A percentile compares a stretch with the other conserved stretches of the same genome.
Evolutionary conservation across 37 sponge, comb jelly and placozoan genomes (phyloP).

Genomic region (Bolinopsis microptera): DNA sequence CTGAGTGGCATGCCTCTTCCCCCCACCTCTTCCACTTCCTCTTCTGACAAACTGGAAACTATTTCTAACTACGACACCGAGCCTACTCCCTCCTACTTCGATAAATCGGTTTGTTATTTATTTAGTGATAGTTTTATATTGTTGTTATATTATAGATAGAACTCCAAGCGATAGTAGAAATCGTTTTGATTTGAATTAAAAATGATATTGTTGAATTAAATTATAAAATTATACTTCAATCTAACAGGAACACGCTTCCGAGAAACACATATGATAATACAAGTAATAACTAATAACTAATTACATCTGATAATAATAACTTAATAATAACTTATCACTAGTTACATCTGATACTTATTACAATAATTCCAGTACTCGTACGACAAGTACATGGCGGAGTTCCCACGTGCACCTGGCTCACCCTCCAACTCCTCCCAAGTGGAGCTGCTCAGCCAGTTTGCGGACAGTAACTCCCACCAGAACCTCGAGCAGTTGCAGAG

Average conservation of each 20-base stretch:
- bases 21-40: neutral
- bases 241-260: too few relatives aligned
- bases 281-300: too few relatives aligned
- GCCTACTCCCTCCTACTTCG: constrained; percentile 1
- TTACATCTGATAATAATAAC: too few relatives aligned
- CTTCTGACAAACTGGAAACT: neutral
- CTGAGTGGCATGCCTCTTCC: constrained; percentile 33
- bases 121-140: neutral
- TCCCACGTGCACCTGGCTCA: neutral
- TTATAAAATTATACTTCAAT: too few relatives aligned
- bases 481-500: neutral
- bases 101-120: constrained; percentile 9
- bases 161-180: too few relatives aligned
- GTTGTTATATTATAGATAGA: too few relatives aligned
- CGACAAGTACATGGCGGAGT: constrained; percentile 50
- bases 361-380: constrained; percentile 43
- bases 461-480: constrained; percentile 12
- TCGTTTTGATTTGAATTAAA: too few relatives aligned
- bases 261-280: too few relatives aligned
- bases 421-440: constrained; percentile 52
- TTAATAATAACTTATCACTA: too few relatives aligned
- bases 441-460: constrained; percentile 13
- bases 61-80: neutral
- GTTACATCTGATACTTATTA: too few relatives aligned
- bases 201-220: too few relatives aligned